Evolutionary conservation across 2,113 vertebrate genomes (phyloP).

Genomic region (Eulemur macaco): DNA sequence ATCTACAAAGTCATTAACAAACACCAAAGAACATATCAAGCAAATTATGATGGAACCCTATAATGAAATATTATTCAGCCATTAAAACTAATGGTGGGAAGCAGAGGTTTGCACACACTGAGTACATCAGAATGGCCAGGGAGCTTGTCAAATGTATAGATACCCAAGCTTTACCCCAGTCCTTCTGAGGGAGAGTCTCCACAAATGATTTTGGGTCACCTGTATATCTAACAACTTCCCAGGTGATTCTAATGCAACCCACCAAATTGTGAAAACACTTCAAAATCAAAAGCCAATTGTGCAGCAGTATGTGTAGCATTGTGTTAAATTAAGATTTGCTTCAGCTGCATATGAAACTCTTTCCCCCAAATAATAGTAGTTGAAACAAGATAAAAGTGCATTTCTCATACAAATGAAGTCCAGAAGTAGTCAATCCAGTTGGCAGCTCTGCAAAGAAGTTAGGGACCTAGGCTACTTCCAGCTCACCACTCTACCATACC

Average conservation of each 20-base stretch:
- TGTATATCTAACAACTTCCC: background rate
- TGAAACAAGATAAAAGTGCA: background rate
- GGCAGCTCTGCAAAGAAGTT: background rate
- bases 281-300: background rate
- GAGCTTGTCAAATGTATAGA: background rate
- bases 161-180: no score
- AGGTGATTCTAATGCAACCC: background rate
- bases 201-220: background rate
- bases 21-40: background rate
- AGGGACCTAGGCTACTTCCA: background rate
- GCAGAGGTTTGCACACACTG: background rate
- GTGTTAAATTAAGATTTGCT: background rate
- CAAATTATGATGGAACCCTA: background rate
- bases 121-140: background rate
- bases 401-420: background rate
- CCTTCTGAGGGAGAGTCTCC: background rate
- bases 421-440: background rate
- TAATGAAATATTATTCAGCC: background rate
- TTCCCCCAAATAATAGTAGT: background rate
- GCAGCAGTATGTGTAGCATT: background rate
- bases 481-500: background rate
- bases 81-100: background rate
- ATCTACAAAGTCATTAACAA: background rate
- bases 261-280: background rate
- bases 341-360: background rate